These are phyloP conservation scores for Xestia ashworthii DNA, from an alignment of 2,888 invertebrate species.

Conservation along the genomic window DNA sequence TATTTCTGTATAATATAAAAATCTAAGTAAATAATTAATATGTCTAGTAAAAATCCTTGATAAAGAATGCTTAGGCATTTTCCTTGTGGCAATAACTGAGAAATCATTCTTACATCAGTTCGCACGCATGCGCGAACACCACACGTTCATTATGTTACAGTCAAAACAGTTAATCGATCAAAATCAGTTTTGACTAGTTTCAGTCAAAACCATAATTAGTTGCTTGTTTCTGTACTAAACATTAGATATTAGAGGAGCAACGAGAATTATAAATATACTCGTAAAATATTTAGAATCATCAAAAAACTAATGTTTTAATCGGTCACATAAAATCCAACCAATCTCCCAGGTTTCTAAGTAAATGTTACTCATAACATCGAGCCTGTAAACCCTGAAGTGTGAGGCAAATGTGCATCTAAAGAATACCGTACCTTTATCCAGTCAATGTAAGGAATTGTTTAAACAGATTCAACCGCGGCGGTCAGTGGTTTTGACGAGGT, in stretches of 20 bases:
- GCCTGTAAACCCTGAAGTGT: not conserved
- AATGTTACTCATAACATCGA: not conserved
- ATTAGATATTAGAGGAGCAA: not conserved
- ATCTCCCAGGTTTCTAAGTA: not conserved
- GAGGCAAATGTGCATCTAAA: not conserved
- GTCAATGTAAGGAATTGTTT: not conserved
- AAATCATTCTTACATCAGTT: slow-evolving; percentile 67
- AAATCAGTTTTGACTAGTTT: not conserved
- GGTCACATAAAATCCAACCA: not conserved
- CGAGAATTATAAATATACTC: not conserved
- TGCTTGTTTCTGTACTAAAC: no score
- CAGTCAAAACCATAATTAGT: not conserved
- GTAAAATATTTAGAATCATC: not conserved
- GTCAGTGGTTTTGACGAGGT: not conserved
- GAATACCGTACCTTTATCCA: not conserved
- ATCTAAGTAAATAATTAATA: slow-evolving; percentile 61
- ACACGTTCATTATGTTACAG: slow-evolving; percentile 35
- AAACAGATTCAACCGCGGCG: not conserved
- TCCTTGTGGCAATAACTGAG: slow-evolving; percentile 67
- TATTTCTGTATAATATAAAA: slow-evolving; percentile 55
- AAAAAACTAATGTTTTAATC: not conserved
- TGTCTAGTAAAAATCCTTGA: slow-evolving; percentile 60
- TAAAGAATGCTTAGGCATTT: slow-evolving; percentile 65
- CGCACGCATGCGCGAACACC: slow-evolving; percentile 61
- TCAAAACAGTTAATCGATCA: not conserved